These are phyloP conservation scores for Monodelphis domestica DNA, from an alignment of 2,797 vertebrate genomes.

Conservation along the genomic window DNA sequence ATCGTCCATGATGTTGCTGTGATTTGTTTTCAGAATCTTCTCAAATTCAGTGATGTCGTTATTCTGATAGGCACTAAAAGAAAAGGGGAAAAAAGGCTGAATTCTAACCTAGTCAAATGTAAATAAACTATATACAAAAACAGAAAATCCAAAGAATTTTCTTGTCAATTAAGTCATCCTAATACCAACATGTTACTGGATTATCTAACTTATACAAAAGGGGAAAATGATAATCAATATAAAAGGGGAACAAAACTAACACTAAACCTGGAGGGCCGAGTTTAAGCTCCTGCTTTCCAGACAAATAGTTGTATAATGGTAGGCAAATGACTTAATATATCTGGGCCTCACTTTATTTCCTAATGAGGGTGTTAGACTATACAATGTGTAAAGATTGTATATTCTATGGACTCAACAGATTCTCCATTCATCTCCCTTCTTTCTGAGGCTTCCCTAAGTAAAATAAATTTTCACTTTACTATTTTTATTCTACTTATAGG, in stretches of 20 bases:
- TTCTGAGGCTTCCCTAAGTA: conserved; percentile 42
- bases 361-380: background rate
- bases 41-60: conserved; percentile 99
- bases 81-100: conserved; percentile 56
- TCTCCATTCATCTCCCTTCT: background rate
- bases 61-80: conserved; percentile 98
- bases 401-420: background rate
- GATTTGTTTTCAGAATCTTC: conserved; percentile 99
- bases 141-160: conserved; percentile 64
- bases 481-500: conserved; percentile 37
- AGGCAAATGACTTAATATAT: background rate
- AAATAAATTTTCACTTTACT: conserved; percentile 33
- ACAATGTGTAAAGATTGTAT: background rate
- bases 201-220: conserved; percentile 2
- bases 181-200: conserved; percentile 42
- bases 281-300: background rate
- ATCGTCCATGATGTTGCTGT: conserved; percentile 99
- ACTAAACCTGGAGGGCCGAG: background rate
- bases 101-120: conserved; percentile 64
- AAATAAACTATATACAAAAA: conserved; percentile 51
- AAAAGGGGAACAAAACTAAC: conserved; percentile 9
- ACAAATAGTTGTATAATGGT: background rate
- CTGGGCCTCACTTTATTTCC: background rate
- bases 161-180: conserved; percentile 43
- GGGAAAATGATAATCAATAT: conserved; percentile 33